These are phyloP conservation scores for Mus caroli DNA, from an alignment of 2,797 vertebrate species.

Conservation along the genomic window DNA sequence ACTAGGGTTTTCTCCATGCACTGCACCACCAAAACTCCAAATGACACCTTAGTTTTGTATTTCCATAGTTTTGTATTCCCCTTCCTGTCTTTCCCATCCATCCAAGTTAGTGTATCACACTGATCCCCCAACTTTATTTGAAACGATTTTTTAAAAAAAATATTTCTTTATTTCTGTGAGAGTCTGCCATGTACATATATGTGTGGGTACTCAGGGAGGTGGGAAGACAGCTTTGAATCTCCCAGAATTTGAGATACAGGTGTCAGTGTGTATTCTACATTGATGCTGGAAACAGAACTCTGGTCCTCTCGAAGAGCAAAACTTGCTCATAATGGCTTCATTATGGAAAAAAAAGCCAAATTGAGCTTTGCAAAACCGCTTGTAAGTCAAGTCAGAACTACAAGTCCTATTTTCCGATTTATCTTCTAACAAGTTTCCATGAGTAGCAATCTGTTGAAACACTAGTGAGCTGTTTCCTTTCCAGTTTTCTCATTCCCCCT, in stretches of 20 bases:
- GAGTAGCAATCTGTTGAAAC: constrained; percentile 35
- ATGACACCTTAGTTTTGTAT: constrained; percentile 1
- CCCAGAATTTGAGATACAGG: not conserved
- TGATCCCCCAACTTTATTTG: not conserved
- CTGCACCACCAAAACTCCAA: not conserved
- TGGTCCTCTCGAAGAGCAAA: not conserved
- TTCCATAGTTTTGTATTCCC: constrained; percentile 55
- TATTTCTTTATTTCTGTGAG: not conserved
- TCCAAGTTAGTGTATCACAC: constrained; percentile 22
- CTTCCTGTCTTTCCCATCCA: not conserved
- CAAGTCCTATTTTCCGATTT: constrained; percentile 15
- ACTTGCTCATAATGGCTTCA: no score
- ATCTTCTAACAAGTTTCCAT: constrained; percentile 54
- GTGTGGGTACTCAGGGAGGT: not conserved
- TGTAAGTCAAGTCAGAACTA: constrained; percentile 54
- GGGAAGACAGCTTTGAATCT: not conserved
- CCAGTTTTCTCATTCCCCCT: not conserved
- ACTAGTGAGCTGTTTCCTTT: constrained; percentile 55
- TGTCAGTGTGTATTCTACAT: not conserved
- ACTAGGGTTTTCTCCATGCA: constrained; percentile 16
- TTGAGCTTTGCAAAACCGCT: constrained; percentile 18
- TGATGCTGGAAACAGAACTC: not conserved
- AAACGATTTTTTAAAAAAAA: not conserved
- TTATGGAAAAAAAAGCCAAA: not conserved
- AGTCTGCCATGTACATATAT: not conserved